Conservation (phyloP, 2,797 vertebrate species). For the Acanthurus tractus region DNA sequence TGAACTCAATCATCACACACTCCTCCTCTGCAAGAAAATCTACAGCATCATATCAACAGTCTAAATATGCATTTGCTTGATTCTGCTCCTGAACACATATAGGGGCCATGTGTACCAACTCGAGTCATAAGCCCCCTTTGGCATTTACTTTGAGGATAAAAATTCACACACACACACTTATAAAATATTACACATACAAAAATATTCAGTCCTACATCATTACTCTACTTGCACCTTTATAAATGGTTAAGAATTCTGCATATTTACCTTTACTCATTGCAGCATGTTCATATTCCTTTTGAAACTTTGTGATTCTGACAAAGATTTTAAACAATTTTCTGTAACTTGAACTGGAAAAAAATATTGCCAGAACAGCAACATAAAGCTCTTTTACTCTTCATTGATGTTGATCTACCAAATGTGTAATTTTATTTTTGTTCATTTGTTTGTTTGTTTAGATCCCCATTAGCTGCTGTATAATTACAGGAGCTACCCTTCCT, state of each 20-base stretch:
- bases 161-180: too few relatives aligned
- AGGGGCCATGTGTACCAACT: background rate
- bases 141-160: background rate
- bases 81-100: conserved; percentile 15
- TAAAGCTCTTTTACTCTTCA: conserved; percentile 10
- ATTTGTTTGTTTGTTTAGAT: too few relatives aligned
- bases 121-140: background rate
- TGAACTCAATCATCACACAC: background rate
- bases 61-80: background rate
- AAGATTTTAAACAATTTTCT: background rate
- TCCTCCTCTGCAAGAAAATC: conserved; percentile 12
- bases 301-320: background rate
- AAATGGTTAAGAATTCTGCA: background rate
- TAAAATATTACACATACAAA: background rate
- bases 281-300: conserved; percentile 8
- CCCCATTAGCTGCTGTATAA: too few relatives aligned
- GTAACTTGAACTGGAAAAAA: background rate
- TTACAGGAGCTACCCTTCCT: too few relatives aligned
- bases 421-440: background rate
- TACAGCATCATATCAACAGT: background rate
- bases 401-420: background rate
- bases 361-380: background rate
- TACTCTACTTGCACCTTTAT: background rate
- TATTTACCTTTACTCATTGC: background rate
- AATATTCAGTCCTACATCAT: background rate